phyloP scores from a whole-genome alignment of 1,140 invertebrate species.

The Atta cephalotes region DNA sequence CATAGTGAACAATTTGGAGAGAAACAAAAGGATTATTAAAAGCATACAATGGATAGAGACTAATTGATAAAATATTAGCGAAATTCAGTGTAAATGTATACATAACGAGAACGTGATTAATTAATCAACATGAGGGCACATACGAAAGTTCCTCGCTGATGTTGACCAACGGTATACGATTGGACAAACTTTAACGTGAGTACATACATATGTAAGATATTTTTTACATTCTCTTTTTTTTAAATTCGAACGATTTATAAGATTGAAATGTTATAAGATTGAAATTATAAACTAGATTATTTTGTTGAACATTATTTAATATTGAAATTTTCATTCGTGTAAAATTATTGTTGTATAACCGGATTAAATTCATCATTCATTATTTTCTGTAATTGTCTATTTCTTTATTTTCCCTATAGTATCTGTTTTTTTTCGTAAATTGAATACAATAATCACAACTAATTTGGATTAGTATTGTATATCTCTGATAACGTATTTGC shows the following conservation, averaged over 20 bases:
- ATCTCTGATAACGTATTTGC: conserved; percentile 40
- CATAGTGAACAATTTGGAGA: conserved; percentile 29
- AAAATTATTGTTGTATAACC: background rate
- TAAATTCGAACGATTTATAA: background rate
- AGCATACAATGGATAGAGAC: conserved; percentile 47
- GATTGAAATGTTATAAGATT: background rate
- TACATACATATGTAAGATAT: conserved; percentile 13
- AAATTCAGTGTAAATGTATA: conserved; percentile 53
- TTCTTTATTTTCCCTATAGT: background rate
- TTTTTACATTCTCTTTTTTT: background rate
- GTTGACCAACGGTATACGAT: background rate
- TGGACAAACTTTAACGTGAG: conserved; percentile 45
- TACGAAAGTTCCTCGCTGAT: background rate
- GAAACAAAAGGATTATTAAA: conserved; percentile 53
- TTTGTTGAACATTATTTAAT: background rate
- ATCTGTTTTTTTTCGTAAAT: background rate
- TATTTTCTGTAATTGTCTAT: background rate
- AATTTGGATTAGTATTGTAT: conserved; percentile 22
- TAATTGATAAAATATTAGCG: conserved; percentile 61
- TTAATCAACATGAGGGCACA: conserved; percentile 59
- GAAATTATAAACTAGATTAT: background rate
- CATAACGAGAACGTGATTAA: conserved; percentile 61
- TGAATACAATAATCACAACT: background rate
- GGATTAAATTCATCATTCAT: background rate
- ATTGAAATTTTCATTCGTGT: background rate